These are phyloP conservation scores for Montipora foliosa DNA, from an alignment of 64 coral and sea anemone species.

Conservation along the genomic window DNA sequence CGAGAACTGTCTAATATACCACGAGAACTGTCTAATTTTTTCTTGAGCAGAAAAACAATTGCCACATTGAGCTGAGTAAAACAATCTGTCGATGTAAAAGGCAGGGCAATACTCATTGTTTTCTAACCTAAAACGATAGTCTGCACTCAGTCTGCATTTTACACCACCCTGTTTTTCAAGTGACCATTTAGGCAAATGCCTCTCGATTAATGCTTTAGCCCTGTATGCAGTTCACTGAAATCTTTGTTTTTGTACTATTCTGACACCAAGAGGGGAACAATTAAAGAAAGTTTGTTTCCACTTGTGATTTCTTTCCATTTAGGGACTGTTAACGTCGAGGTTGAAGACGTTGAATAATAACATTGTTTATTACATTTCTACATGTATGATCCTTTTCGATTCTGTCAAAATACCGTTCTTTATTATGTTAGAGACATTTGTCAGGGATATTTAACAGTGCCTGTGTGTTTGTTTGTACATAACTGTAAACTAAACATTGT, in stretches of 20 bases:
- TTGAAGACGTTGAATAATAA: constrained; percentile 22
- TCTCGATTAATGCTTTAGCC: not conserved
- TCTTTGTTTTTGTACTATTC: constrained; percentile 4
- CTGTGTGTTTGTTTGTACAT: constrained; percentile 22
- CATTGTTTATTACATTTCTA: not conserved
- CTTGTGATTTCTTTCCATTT: constrained; percentile 21
- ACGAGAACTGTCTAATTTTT: not conserved
- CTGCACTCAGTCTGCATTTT: not conserved
- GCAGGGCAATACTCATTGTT: not conserved
- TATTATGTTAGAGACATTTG: not conserved
- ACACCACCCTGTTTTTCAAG: not conserved
- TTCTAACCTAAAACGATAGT: too few species aligned
- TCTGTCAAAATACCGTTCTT: not conserved
- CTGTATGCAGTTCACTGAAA: constrained; percentile 1
- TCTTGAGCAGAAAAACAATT: too few species aligned
- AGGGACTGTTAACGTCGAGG: not conserved
- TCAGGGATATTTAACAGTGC: constrained; percentile 12
- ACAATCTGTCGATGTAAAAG: too few species aligned
- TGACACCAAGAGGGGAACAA: not conserved
- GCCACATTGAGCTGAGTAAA: too few species aligned
- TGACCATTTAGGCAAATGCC: not conserved
- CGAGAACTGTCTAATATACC: not conserved
- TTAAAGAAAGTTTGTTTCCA: constrained; percentile 1
- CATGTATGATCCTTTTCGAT: not conserved
- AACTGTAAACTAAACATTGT: not conserved